Percentiles rank a stretch among this genome's conserved stretches.
Conservation (phyloP, 2,113 vertebrate genomes). For the Nannospalax galili region DNA sequence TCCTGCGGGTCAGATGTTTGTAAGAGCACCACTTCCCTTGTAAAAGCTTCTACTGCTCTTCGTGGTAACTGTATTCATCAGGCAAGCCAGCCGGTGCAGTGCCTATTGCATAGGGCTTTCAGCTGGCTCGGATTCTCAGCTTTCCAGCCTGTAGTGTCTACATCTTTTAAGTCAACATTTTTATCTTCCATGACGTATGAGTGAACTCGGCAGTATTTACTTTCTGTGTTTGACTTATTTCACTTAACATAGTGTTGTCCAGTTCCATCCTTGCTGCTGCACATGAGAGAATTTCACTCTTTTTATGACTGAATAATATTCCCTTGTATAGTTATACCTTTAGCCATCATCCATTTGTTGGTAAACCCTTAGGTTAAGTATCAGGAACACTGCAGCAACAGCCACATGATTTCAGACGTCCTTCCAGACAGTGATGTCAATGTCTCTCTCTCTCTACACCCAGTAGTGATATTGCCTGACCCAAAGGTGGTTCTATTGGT, state of each 20-base stretch:
- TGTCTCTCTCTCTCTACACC: background rate
- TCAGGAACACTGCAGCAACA: background rate
- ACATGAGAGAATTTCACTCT: background rate
- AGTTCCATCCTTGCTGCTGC: background rate
- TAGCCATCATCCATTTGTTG: background rate
- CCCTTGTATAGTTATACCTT: background rate
- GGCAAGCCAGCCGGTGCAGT: background rate
- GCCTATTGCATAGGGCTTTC: no score
- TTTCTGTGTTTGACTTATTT: background rate
- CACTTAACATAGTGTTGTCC: background rate
- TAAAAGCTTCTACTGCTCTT: background rate
- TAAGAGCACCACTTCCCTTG: background rate
- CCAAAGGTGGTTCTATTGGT: background rate
- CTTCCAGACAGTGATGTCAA: fast-evolving
- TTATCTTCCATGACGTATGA: background rate
- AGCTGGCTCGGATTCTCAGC: no score
- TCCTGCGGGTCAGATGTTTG: no score
- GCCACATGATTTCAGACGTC: background rate
- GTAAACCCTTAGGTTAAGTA: background rate
- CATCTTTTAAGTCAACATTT: background rate
- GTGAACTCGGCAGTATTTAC: background rate
- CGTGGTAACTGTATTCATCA: background rate
- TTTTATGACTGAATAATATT: background rate
- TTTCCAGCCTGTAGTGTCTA: no score
- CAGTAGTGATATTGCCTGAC: no score